These are phyloP conservation scores for Alviniconcha strummeri DNA, from an alignment of 2,888 invertebrate genomes.

Conservation along the genomic window DNA sequence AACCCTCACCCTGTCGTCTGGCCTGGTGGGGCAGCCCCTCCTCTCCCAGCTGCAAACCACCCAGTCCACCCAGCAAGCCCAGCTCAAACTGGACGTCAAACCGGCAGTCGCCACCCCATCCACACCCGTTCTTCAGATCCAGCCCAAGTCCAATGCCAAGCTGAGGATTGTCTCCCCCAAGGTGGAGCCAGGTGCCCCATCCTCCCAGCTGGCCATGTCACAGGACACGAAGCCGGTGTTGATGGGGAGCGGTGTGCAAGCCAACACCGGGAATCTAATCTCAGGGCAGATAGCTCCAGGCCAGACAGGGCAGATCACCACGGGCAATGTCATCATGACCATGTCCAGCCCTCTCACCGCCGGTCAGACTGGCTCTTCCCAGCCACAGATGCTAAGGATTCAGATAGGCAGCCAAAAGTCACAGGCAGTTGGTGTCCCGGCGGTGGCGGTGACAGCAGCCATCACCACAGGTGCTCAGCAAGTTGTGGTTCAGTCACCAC, in stretches of 20 bases:
- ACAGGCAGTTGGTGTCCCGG: background rate
- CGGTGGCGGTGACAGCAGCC: background rate
- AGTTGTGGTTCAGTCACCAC: constrained; percentile 12
- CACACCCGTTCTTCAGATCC: constrained; percentile 29
- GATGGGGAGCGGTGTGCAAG: background rate
- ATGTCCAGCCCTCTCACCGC: constrained; percentile 5
- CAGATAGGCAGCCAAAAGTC: constrained; percentile 5
- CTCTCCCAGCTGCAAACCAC: constrained; percentile 40
- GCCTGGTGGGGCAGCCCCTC: constrained; percentile 42
- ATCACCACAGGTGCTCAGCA: constrained; percentile 12
- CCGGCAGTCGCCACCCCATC: constrained; percentile 12
- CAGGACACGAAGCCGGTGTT: constrained; percentile 19
- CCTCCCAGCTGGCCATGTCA: background rate
- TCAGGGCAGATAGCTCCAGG: background rate
- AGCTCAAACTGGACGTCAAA: constrained; percentile 29
- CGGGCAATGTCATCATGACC: constrained; percentile 26
- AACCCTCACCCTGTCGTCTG: constrained; percentile 10
- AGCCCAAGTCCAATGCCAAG: constrained; percentile 25
- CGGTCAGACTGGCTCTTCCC: background rate
- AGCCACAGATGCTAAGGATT: constrained; percentile 2
- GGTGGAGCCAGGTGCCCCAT: background rate
- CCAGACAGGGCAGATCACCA: background rate
- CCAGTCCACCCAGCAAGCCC: constrained; percentile 18
- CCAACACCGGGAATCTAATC: background rate
- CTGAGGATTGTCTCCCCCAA: constrained; percentile 24